These are phyloP conservation scores for Lapara coniferarum DNA, from an alignment of 2,888 invertebrate species.

Conservation along the genomic window DNA sequence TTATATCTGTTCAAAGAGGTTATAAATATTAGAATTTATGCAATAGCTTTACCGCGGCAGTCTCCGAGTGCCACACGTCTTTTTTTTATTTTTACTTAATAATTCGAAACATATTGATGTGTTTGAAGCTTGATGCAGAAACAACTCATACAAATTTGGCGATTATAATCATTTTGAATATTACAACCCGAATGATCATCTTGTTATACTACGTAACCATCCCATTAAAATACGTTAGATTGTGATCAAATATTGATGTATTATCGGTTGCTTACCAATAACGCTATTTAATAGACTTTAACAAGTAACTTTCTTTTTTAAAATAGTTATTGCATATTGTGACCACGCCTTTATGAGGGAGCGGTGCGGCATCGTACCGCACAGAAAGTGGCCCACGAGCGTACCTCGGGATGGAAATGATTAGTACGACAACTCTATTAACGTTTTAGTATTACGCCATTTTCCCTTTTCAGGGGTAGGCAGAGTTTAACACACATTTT, in stretches of 20 bases:
- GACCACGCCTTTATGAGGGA: slow-evolving; percentile 27
- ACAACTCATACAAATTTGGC: no score
- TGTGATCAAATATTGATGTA: slow-evolving; percentile 17
- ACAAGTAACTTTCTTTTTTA: slow-evolving; percentile 29
- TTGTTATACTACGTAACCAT: background rate
- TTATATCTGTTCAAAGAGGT: no score
- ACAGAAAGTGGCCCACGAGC: slow-evolving; percentile 46
- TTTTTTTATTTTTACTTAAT: no score
- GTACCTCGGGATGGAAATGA: slow-evolving; percentile 31
- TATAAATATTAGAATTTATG: no score
- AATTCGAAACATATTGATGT: no score
- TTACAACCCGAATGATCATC: background rate
- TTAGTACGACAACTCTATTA: slow-evolving; percentile 32
- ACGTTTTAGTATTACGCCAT: background rate
- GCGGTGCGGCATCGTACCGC: slow-evolving; percentile 11
- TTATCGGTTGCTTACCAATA: slow-evolving; percentile 14
- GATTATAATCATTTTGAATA: no score
- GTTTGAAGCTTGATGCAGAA: no score
- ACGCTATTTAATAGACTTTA: slow-evolving; percentile 16
- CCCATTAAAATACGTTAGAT: background rate
- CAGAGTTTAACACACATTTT: no score
- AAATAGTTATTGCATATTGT: slow-evolving; percentile 28
- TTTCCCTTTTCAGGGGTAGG: no score
- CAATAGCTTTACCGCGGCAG: no score
- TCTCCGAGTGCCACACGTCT: no score